These are phyloP conservation scores for Anas bernieri DNA, from an alignment of 2,797 vertebrate species.

Conservation along the genomic window DNA sequence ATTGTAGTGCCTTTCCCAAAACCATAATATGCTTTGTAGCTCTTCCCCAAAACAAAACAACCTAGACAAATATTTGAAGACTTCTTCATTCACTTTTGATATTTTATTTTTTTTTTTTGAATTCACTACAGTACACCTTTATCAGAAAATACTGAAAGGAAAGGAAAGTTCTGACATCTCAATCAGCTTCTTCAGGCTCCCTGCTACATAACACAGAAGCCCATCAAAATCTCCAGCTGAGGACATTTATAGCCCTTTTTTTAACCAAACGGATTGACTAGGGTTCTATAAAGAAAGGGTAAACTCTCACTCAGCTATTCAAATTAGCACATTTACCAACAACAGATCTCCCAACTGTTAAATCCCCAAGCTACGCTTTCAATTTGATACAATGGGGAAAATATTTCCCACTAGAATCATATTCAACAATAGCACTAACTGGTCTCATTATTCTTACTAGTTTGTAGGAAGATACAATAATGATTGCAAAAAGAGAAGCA, in stretches of 20 bases:
- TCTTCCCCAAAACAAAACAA: neutral
- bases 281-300: neutral
- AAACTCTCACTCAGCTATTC: neutral
- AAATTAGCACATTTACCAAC: neutral
- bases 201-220: neutral
- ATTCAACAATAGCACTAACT: neutral
- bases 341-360: neutral
- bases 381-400: neutral
- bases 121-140: neutral
- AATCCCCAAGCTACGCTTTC: neutral
- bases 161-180: neutral
- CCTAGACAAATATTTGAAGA: neutral
- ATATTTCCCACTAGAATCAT: neutral
- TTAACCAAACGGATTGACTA: neutral
- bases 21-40: neutral
- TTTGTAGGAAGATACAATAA: neutral
- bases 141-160: neutral
- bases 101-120: neutral
- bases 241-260: neutral
- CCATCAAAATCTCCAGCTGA: neutral
- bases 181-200: neutral
- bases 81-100: neutral
- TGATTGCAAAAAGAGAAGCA: neutral
- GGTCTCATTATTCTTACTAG: neutral
- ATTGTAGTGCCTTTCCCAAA: neutral